Conservation (phyloP, 2,797 vertebrate species). For the Pterois miles region DNA sequence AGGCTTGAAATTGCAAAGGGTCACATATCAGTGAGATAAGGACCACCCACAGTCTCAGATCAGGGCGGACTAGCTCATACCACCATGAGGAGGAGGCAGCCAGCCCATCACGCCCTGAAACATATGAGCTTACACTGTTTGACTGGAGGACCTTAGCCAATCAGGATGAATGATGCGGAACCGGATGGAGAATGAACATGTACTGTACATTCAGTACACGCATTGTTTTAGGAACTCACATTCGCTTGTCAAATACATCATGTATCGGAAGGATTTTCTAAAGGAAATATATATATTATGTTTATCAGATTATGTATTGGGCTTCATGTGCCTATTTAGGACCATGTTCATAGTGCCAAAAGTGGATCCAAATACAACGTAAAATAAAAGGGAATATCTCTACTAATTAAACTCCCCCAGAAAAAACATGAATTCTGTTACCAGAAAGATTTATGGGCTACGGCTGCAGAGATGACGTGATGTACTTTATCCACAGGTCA, state of each 20-base stretch:
- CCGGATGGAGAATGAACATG: slow-evolving; percentile 33
- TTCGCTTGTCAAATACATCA: slow-evolving; percentile 18
- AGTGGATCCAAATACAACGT: background rate
- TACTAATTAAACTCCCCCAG: slow-evolving; percentile 11
- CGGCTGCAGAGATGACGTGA: slow-evolving; percentile 60
- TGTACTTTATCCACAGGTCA: slow-evolving; percentile 66
- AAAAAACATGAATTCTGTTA: slow-evolving; percentile 9
- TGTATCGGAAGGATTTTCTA: background rate
- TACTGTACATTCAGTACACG: slow-evolving; percentile 48
- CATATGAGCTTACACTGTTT: slow-evolving; percentile 61
- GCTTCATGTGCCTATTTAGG: background rate
- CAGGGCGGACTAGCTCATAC: slow-evolving; percentile 63
- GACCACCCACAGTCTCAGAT: slow-evolving; percentile 73
- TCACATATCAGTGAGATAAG: slow-evolving; percentile 58
- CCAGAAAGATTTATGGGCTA: slow-evolving; percentile 51
- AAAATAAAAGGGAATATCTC: background rate
- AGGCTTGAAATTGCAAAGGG: slow-evolving; percentile 54
- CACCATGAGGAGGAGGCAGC: slow-evolving; percentile 54
- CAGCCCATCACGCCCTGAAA: slow-evolving; percentile 56
- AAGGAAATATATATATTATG: slow-evolving; percentile 13
- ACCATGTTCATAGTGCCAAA: background rate
- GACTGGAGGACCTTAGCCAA: slow-evolving; percentile 64
- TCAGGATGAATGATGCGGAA: slow-evolving; percentile 55
- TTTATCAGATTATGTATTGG: slow-evolving; percentile 25
- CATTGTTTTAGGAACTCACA: slow-evolving; percentile 37